phyloP scores from a whole-genome alignment of 2,113 vertebrate species.

The Erpornis zantholeuca region DNA sequence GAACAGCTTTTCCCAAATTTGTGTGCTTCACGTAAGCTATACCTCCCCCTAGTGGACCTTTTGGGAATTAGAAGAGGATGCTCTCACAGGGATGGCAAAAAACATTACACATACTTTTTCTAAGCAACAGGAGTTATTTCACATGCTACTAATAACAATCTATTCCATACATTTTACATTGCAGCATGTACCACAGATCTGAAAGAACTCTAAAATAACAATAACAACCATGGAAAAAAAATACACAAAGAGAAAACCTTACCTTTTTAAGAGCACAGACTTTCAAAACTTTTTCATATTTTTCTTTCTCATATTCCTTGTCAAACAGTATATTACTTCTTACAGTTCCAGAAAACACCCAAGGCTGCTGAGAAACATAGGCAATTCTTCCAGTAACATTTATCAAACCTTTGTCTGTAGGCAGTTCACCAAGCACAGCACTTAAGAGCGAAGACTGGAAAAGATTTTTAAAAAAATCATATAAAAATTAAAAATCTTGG shows the following conservation, averaged over 20 bases:
- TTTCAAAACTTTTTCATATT: constrained; percentile 86
- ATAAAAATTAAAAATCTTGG: not conserved
- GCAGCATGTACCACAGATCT: fast-evolving
- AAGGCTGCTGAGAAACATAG: constrained; percentile 92
- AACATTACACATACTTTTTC: not conserved
- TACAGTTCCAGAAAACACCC: constrained; percentile 93
- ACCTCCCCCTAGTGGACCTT: not conserved
- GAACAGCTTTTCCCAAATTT: not conserved
- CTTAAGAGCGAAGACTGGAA: constrained; percentile 90
- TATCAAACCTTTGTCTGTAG: constrained; percentile 79
- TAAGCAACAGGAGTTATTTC: not conserved
- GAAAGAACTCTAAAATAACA: not conserved
- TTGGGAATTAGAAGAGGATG: not conserved
- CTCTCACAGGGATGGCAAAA: not conserved
- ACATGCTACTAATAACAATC: not conserved
- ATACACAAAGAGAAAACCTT: not conserved
- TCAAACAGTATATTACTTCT: constrained; percentile 97
- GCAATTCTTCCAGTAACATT: constrained; percentile 83
- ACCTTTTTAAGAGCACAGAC: constrained; percentile 94
- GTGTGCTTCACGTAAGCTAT: not conserved
- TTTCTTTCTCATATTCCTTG: constrained; percentile 84
- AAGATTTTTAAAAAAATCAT: not conserved
- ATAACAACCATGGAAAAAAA: not conserved
- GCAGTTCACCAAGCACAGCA: constrained; percentile 87
- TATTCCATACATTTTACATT: not conserved